Conservation (phyloP, 1,140 invertebrate genomes). For the Adoxophyes honmai region DNA sequence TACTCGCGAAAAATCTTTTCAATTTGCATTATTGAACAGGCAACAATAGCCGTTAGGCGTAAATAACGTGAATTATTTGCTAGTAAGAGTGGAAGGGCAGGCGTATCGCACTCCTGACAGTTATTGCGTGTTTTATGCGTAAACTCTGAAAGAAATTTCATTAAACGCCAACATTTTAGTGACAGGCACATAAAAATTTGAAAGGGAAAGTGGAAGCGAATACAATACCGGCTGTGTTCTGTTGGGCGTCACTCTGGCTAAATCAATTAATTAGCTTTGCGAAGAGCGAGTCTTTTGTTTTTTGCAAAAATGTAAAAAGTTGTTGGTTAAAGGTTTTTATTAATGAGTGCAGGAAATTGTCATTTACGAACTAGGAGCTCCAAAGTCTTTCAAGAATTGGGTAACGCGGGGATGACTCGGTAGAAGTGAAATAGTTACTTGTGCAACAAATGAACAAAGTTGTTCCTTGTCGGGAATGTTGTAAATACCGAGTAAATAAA, state of each 20-base stretch:
- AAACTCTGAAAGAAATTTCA: slow-evolving; percentile 42
- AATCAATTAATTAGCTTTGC: not conserved
- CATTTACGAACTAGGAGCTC: too few species aligned
- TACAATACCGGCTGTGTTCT: slow-evolving; percentile 1
- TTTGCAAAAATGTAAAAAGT: too few species aligned
- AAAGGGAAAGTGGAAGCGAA: not conserved
- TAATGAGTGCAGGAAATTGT: too few species aligned
- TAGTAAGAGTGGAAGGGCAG: slow-evolving; percentile 26
- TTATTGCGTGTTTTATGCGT: slow-evolving; percentile 50
- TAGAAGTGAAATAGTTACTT: too few species aligned
- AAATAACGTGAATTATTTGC: slow-evolving; percentile 45
- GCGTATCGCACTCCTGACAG: slow-evolving; percentile 40
- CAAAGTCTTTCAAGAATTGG: too few species aligned
- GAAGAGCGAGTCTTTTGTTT: not conserved
- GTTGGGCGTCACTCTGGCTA: not conserved
- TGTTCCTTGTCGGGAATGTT: too few species aligned
- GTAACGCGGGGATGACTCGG: too few species aligned
- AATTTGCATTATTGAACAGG: slow-evolving; percentile 33
- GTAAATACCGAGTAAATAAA: too few species aligned
- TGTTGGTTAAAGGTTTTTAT: too few species aligned
- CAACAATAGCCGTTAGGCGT: slow-evolving; percentile 36
- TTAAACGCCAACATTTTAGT: slow-evolving; percentile 36
- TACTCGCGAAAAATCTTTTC: slow-evolving; percentile 18
- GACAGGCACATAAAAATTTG: slow-evolving; percentile 2
- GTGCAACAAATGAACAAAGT: too few species aligned